A percentile compares a stretch with the other conserved stretches of the same genome.
phyloP scores from a whole-genome alignment of 2,113 vertebrate species.

The Hippolais icterina region DNA sequence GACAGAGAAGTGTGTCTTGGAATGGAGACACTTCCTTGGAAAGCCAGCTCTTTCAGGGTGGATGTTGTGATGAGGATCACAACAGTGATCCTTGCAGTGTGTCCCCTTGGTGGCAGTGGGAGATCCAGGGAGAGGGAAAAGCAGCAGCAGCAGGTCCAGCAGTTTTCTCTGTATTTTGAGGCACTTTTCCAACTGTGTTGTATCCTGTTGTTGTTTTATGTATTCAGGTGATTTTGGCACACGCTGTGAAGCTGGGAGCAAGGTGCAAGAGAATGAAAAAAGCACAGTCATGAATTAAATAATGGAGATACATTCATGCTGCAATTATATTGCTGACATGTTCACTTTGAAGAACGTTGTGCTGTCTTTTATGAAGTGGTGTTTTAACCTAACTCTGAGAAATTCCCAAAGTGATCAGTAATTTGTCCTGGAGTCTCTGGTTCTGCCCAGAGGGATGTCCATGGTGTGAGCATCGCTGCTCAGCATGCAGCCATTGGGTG shows the following conservation, averaged over 20 bases:
- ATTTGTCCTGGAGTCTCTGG: background rate
- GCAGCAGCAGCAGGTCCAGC: background rate
- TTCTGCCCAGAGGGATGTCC: background rate
- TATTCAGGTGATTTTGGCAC: background rate
- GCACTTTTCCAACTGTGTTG: background rate
- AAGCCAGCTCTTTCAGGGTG: background rate
- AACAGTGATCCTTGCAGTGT: background rate
- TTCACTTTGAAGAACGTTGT: background rate
- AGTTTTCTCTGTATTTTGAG: background rate
- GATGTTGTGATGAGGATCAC: accelerated
- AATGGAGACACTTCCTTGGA: background rate
- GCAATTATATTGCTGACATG: background rate
- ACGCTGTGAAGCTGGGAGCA: background rate
- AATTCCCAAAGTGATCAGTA: background rate
- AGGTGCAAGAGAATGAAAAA: background rate
- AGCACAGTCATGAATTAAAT: background rate
- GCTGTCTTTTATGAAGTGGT: background rate
- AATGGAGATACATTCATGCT: background rate
- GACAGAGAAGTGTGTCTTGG: background rate
- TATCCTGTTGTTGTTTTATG: background rate
- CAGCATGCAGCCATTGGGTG: background rate
- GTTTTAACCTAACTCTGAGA: background rate
- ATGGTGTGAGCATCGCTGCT: background rate
- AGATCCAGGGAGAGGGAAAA: background rate
- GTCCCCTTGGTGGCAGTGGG: background rate